Evolutionary conservation across 64 coral and sea anemone species (phyloP), one percentile per base, ranked within the genome.

Genomic region (Acropora yongei): DNA sequence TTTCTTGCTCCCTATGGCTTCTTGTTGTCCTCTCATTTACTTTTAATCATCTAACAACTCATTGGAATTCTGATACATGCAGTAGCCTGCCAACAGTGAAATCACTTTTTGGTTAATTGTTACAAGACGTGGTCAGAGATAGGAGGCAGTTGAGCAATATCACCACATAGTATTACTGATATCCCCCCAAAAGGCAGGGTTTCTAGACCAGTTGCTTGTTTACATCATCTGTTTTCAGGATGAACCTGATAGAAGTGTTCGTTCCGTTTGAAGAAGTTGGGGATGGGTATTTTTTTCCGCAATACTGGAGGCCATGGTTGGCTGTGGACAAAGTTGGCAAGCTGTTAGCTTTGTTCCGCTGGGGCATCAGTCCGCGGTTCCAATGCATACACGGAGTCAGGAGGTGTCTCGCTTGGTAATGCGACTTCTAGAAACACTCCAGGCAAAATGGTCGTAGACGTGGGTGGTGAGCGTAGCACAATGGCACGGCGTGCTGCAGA

Each of bases 21-120:
- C 88, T 88, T 11, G 58, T 90, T 2, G 88, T 79, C 57, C 93
- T 94, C 86, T 94, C 78, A 90, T 94, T 94, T 14, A 58, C 30
- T 18, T 83, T 12, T 12, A 90, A 71, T 89, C 9, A n/a, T n/a
- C 81, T 89, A 47, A 89, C 72, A 83, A 94, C 92, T 53, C 61
- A 83, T 8, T 82, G 79, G 83, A 94, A 94, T 66, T 89, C 6
- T 53, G 68, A 77, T 84, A 84, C 14, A 84, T 84, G 40, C 87
- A 90, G 61, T 88, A 89, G 2, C 92, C 92, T 66, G n/a, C 89
- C 76, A 77, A 66, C 55, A 17, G 78, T 87, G 6, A 89, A 8
- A 10, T 90, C 93, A 90, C 47, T 89, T 16, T 66, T 39, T 12
- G 87, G 93, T 84, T 90, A 84, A 8, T 17, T 84, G 79, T 94